Evolutionary conservation across 30 jellyfish, hydroid and myxozoan genomes (phyloP).

Genomic region (Hydra vulgaris): DNA sequence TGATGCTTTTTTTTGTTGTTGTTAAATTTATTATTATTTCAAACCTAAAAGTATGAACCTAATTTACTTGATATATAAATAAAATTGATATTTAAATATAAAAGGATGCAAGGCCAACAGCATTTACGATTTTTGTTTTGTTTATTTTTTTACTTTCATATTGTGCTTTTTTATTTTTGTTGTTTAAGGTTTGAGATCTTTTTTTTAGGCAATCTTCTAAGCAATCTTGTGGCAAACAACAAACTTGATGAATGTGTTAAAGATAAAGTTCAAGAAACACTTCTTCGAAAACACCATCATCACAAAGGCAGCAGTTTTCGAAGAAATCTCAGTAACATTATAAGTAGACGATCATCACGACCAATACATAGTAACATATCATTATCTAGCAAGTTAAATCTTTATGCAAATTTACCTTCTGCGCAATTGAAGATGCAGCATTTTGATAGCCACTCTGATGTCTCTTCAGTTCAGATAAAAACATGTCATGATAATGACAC

Average conservation of each 20-base stretch:
- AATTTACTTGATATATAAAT: too few species aligned
- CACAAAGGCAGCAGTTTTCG: slow-evolving; percentile 71
- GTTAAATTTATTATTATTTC: too few species aligned
- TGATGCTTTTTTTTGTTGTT: too few species aligned
- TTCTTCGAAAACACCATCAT: slow-evolving; percentile 71
- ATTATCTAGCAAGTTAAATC: background rate
- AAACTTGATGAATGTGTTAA: slow-evolving; percentile 74
- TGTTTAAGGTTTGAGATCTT: background rate
- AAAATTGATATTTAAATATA: too few species aligned
- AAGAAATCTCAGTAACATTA: slow-evolving; percentile 65
- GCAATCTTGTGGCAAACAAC: slow-evolving; percentile 71
- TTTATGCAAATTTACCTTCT: background rate
- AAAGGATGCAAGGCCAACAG: too few species aligned
- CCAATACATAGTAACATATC: background rate
- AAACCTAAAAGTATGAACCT: too few species aligned
- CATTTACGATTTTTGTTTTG: too few species aligned
- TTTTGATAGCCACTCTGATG: background rate
- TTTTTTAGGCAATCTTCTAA: slow-evolving; percentile 57
- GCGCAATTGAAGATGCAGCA: background rate
- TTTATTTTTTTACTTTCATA: background rate
- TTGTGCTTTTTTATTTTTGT: too few species aligned
- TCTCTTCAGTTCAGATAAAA: slow-evolving; percentile 4
- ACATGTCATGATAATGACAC: background rate
- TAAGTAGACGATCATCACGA: slow-evolving; percentile 32
- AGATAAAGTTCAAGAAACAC: slow-evolving; percentile 69